Conservation (phyloP, 2,888 invertebrate genomes). For the Heliconius cydno region DNA sequence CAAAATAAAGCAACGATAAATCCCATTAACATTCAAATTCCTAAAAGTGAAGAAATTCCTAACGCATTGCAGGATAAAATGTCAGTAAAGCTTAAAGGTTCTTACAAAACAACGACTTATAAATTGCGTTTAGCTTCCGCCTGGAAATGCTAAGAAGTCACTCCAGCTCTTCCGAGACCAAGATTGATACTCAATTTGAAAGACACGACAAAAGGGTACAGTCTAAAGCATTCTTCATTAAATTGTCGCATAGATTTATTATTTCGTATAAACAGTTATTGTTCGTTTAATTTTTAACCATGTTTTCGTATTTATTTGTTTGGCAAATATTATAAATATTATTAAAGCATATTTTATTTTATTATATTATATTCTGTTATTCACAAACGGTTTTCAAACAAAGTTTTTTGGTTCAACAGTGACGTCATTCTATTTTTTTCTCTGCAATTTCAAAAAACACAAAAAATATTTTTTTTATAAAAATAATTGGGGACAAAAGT, state of each 20-base stretch:
- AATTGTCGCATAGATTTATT: slow-evolving; percentile 32
- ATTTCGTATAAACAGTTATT: slow-evolving; percentile 14
- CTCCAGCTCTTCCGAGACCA: slow-evolving; percentile 6
- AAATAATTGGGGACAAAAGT: not conserved
- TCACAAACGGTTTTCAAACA: too few relatives aligned
- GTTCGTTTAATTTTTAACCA: not conserved
- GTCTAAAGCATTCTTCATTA: slow-evolving; percentile 27
- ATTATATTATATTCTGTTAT: too few relatives aligned
- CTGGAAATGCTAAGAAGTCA: not conserved
- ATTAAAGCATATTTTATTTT: too few relatives aligned
- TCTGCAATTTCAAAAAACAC: too few relatives aligned
- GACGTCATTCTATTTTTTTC: too few relatives aligned
- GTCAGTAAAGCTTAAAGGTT: not conserved
- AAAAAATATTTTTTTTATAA: too few relatives aligned
- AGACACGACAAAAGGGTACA: slow-evolving; percentile 22
- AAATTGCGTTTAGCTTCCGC: slow-evolving; percentile 16
- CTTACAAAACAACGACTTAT: not conserved
- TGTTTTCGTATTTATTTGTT: not conserved
- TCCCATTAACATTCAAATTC: not conserved
- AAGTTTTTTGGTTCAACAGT: too few relatives aligned
- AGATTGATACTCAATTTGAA: slow-evolving; percentile 32
- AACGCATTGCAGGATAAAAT: not conserved
- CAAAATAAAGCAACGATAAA: too few relatives aligned
- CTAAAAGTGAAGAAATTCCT: not conserved
- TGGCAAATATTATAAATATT: not conserved